Evolutionary conservation across 2,888 invertebrate species (phyloP).

Genomic region (Sussaba pulchella): DNA sequence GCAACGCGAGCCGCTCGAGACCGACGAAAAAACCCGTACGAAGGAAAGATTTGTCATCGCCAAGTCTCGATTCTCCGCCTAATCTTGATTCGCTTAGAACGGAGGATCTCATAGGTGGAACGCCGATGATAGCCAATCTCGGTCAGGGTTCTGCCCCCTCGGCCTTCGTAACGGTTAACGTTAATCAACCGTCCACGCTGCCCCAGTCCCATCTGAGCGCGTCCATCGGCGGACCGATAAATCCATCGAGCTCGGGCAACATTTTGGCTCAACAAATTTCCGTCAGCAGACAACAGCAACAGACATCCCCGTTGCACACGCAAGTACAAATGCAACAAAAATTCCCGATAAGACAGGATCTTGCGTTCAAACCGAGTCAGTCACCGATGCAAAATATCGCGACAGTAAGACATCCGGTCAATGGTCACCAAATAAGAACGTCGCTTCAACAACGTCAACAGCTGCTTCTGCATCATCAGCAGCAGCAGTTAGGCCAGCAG

Average conservation of each 20-base stretch:
- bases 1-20: conserved; percentile 77
- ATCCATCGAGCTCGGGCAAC: conserved; percentile 66
- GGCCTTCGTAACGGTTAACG: conserved; percentile 81
- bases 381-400: conserved; percentile 76
- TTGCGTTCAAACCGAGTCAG: conserved; percentile 77
- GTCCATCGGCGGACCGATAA: conserved; percentile 65
- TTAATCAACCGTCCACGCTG: conserved; percentile 79
- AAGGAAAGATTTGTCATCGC: conserved; percentile 81
- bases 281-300: conserved; percentile 59
- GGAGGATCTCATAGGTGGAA: conserved; percentile 80
- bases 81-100: conserved; percentile 80
- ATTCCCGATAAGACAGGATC: conserved; percentile 81
- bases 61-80: conserved; percentile 76
- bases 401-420: conserved; percentile 79
- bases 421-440: conserved; percentile 80
- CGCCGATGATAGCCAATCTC: conserved; percentile 72
- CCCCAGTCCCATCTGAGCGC: conserved; percentile 73
- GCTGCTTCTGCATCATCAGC: conserved; percentile 72
- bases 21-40: conserved; percentile 82
- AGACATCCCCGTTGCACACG: conserved; percentile 73
- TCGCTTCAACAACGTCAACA: conserved; percentile 76
- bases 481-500: conserved; percentile 73
- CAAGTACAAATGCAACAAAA: conserved; percentile 83
- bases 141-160: conserved; percentile 76
- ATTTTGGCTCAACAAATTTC: conserved; percentile 69